These are phyloP conservation scores for Rhingia rostrata DNA, from an alignment of 2,888 invertebrate genomes.

Conservation along the genomic window DNA sequence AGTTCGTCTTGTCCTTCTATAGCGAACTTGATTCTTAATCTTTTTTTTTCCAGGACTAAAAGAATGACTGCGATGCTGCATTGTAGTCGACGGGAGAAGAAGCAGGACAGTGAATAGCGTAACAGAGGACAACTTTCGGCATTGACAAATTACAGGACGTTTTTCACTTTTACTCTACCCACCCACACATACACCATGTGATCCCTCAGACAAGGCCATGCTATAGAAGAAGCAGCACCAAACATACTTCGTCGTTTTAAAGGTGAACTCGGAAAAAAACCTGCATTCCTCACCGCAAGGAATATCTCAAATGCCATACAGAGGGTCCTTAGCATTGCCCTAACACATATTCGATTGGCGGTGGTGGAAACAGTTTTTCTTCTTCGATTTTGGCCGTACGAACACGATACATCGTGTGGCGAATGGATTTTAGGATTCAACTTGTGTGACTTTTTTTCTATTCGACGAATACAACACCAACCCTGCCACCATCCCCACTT, in stretches of 20 bases:
- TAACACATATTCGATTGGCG: slow-evolving; percentile 16
- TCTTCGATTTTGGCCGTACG: slow-evolving; percentile 27
- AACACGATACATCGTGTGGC: not conserved
- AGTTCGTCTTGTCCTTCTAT: slow-evolving; percentile 65
- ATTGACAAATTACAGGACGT: slow-evolving; percentile 71
- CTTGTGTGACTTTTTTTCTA: slow-evolving; percentile 51
- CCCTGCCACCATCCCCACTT: not conserved
- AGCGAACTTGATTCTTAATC: slow-evolving; percentile 67
- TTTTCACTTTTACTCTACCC: slow-evolving; percentile 55
- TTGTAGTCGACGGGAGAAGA: slow-evolving; percentile 18
- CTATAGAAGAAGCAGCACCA: slow-evolving; percentile 4
- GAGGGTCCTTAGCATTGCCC: slow-evolving; percentile 47
- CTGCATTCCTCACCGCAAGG: slow-evolving; percentile 59
- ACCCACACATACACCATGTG: not conserved
- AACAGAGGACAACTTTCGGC: slow-evolving; percentile 72
- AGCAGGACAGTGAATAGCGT: slow-evolving; percentile 39
- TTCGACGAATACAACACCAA: slow-evolving; percentile 17
- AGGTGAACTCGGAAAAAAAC: slow-evolving; percentile 18
- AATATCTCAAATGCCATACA: slow-evolving; percentile 48
- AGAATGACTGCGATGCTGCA: not conserved
- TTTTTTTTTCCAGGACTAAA: slow-evolving; percentile 41
- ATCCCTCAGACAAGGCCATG: not conserved
- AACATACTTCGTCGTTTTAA: slow-evolving; percentile 19
- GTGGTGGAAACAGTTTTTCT: slow-evolving; percentile 5
- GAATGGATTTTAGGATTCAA: slow-evolving; percentile 25